These are phyloP conservation scores for Conistra vaccinii DNA, from an alignment of 2,888 invertebrate species.

Conservation along the genomic window DNA sequence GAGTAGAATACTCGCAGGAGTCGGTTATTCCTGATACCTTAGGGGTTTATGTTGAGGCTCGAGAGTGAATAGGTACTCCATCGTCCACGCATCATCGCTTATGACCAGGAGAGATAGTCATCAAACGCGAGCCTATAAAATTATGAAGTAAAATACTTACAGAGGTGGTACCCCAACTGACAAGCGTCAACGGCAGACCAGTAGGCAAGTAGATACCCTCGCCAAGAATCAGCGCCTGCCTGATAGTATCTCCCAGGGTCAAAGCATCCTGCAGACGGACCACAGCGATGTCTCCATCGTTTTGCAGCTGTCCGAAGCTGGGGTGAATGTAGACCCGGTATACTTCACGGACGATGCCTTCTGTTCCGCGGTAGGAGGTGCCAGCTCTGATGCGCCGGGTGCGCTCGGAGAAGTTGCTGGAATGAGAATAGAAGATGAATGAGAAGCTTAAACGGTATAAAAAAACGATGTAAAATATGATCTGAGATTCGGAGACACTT, in stretches of 20 bases:
- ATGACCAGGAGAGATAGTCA: too few species aligned
- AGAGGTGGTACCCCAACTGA: conserved; percentile 66
- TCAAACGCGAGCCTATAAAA: too few species aligned
- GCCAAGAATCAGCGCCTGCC: conserved; percentile 55
- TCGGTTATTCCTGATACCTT: not conserved
- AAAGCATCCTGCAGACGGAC: conserved; percentile 43
- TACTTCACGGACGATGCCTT: conserved; percentile 53
- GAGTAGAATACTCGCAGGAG: not conserved
- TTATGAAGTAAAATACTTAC: conserved; percentile 53
- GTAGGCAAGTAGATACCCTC: conserved; percentile 54
- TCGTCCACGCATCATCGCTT: not conserved
- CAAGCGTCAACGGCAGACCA: conserved; percentile 44
- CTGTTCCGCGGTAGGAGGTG: conserved; percentile 51
- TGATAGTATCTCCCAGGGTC: conserved; percentile 36
- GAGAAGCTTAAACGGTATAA: not conserved
- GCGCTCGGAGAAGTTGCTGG: conserved; percentile 41
- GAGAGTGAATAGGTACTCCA: not conserved
- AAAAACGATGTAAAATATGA: not conserved
- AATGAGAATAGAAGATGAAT: conserved; percentile 11
- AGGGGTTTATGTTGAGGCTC: not conserved
- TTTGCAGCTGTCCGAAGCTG: conserved; percentile 36
- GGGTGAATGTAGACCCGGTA: conserved; percentile 48
- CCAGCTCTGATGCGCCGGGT: conserved; percentile 68
- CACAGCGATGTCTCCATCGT: conserved; percentile 64
- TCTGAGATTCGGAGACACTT: not conserved